These are phyloP conservation scores for Cynopterus sphinx DNA, from an alignment of 2,797 vertebrate genomes.

Conservation along the genomic window DNA sequence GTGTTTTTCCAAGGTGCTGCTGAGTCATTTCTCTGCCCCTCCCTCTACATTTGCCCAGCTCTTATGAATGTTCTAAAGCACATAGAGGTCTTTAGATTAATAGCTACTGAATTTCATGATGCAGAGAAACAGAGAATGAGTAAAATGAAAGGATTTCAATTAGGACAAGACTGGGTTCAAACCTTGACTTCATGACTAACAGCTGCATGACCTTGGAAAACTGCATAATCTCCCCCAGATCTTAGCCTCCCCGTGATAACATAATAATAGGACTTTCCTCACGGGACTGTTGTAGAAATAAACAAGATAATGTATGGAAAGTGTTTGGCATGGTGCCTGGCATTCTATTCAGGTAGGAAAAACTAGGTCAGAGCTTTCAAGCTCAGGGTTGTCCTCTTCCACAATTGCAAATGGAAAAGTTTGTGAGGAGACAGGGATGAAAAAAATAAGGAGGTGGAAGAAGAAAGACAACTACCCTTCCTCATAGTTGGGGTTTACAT, in stretches of 20 bases:
- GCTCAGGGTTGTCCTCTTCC: not conserved
- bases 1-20: not conserved
- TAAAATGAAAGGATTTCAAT: not conserved
- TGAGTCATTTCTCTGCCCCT: not conserved
- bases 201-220: not conserved
- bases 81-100: not conserved
- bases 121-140: not conserved
- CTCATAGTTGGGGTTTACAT: not conserved
- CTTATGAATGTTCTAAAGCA: not conserved
- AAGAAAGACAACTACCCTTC: not conserved
- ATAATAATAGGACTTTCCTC: not conserved
- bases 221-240: not conserved
- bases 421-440: not conserved
- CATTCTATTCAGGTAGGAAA: not conserved
- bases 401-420: not conserved
- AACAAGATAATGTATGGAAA: constrained; percentile 23
- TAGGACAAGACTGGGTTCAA: not conserved
- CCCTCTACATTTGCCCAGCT: not conserved
- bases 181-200: not conserved
- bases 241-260: not conserved
- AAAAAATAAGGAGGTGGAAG: not conserved
- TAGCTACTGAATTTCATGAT: not conserved
- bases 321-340: not conserved
- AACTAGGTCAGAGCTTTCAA: constrained; percentile 35
- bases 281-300: not conserved